Evolutionary conservation across 2,888 invertebrate species (phyloP).

Genomic region (Parasteatoda lunata): DNA sequence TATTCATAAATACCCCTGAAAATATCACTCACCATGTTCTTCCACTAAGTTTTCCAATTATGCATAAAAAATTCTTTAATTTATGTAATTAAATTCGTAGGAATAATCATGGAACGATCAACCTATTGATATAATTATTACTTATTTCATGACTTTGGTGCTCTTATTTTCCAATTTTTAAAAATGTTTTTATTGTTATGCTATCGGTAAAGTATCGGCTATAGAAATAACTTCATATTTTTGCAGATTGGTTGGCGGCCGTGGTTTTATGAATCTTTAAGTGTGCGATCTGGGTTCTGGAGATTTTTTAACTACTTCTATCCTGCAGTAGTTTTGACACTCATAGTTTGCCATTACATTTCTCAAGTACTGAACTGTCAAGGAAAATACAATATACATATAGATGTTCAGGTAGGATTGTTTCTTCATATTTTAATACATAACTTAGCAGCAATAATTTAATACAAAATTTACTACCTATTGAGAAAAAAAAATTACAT

Average conservation of each 20-base stretch:
- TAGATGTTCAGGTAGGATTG: slow-evolving; percentile 62
- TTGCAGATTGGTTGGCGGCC: slow-evolving; percentile 74
- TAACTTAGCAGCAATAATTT: too few relatives aligned
- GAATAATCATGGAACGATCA: background rate
- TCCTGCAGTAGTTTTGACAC: slow-evolving; percentile 71
- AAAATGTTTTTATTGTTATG: background rate
- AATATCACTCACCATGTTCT: too few relatives aligned
- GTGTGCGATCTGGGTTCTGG: slow-evolving; percentile 60
- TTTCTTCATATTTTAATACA: background rate
- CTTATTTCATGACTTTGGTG: background rate
- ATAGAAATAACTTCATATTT: slow-evolving; percentile 1
- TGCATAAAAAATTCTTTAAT: too few relatives aligned
- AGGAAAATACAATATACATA: slow-evolving; percentile 73
- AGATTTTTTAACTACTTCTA: slow-evolving; percentile 72
- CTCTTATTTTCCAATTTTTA: background rate
- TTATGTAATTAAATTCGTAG: background rate
- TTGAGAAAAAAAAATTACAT: too few relatives aligned
- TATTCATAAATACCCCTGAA: too few relatives aligned
- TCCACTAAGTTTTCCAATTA: too few relatives aligned
- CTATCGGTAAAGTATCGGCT: background rate
- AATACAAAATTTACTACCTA: too few relatives aligned
- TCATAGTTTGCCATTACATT: slow-evolving; percentile 73
- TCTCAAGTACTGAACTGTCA: slow-evolving; percentile 74
- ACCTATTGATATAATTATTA: background rate
- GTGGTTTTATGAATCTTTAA: slow-evolving; percentile 71